Evolutionary conservation across 2,888 invertebrate genomes (phyloP).

Genomic region (Thereva nobilitata): DNA sequence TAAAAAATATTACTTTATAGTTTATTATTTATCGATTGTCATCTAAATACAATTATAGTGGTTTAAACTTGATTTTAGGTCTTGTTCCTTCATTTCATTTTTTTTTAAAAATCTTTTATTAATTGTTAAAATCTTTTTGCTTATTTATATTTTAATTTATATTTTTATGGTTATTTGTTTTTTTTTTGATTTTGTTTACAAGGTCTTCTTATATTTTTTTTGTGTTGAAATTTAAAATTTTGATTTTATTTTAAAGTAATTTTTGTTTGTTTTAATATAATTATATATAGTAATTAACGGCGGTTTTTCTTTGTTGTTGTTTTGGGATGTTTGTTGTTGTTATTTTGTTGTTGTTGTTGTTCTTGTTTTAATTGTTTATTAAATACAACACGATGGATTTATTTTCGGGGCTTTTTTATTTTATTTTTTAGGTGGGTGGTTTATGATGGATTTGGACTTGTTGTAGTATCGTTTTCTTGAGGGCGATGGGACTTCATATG

Average conservation of each 20-base stretch:
- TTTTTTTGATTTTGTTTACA: slow-evolving; percentile 18
- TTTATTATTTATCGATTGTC: slow-evolving; percentile 40
- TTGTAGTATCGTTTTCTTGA: slow-evolving; percentile 73
- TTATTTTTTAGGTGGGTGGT: neutral
- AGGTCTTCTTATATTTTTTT: neutral
- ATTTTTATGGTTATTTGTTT: slow-evolving; percentile 14
- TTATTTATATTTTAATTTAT: slow-evolving; percentile 1
- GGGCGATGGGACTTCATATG: slow-evolving; percentile 99
- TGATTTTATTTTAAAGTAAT: neutral
- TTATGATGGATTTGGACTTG: slow-evolving; percentile 39
- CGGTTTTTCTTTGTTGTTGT: neutral
- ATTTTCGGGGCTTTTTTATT: neutral
- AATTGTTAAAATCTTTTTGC: slow-evolving; percentile 14
- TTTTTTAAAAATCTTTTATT: neutral
- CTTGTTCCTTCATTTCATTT: slow-evolving; percentile 5
- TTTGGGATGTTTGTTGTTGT: slow-evolving; percentile 3
- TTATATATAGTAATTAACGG: too few relatives aligned
- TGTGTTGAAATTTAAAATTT: neutral
- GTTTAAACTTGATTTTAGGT: slow-evolving; percentile 27
- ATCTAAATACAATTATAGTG: slow-evolving; percentile 40
- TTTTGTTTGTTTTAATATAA: neutral
- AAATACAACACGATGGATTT: neutral
- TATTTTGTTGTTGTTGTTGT: neutral
- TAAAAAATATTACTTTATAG: slow-evolving; percentile 35
- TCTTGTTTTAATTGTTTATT: too few relatives aligned